Evolutionary conservation across 1,140 invertebrate species (phyloP).

Genomic region (Pseudomyrmex dendroicus): DNA sequence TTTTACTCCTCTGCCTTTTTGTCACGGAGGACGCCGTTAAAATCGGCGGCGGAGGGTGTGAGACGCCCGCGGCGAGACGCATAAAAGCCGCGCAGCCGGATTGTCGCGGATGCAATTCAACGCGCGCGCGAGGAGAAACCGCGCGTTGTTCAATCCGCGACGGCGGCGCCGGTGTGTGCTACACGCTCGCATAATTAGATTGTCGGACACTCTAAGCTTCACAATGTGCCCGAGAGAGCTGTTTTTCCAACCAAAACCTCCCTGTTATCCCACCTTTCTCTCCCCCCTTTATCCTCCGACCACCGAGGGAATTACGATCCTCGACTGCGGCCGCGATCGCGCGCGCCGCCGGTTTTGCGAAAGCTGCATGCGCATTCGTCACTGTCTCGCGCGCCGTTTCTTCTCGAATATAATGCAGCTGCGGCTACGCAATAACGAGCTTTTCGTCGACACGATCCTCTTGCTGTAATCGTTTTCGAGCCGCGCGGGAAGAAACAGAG

Average conservation of each 20-base stretch:
- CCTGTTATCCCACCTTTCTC: no score
- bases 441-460: not conserved
- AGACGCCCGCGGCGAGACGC: no score
- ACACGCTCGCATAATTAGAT: slow-evolving; percentile 35
- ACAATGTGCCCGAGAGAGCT: not conserved
- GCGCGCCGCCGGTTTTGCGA: slow-evolving; percentile 5
- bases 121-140: no score
- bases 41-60: not conserved
- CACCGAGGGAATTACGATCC: not conserved
- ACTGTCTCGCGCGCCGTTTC: slow-evolving; percentile 19
- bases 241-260: slow-evolving; percentile 22
- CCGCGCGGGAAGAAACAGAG: not conserved
- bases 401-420: slow-evolving; percentile 8
- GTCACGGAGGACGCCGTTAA: not conserved
- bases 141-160: no score
- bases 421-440: slow-evolving; percentile 14
- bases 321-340: not conserved
- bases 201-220: not conserved
- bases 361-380: slow-evolving; percentile 24
- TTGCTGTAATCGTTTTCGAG: not conserved
- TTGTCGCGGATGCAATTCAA: no score
- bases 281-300: no score
- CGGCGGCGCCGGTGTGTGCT: not conserved
- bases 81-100: no score
- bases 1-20: not conserved